Base-by-base conservation (phyloP, 1,140 invertebrate species). In the Aricia agestis region DNA sequence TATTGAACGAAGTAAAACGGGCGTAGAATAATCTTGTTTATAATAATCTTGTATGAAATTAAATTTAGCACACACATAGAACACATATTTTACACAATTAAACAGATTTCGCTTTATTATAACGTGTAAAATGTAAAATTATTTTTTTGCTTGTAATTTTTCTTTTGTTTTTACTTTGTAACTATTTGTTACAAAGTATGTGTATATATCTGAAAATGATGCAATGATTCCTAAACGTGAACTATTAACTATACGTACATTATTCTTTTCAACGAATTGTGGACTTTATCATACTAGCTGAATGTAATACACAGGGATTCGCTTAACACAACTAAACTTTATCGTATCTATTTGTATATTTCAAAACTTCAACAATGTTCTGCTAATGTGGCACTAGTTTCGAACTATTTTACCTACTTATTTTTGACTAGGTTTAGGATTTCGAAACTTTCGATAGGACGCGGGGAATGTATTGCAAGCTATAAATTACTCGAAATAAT, bases 391-490 rank as follows among this genome's bases (percentile, higher is more conserved):
- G 59, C 59, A 63, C 59, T 63, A 63, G 6, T 63, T 19, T 63
- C 18, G 19, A 63, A 63, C 59, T 63, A 63, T 63, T 63, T 63
- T 63, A 19, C 31, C 59, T 63, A 63, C 59, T 63, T 63, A 63
- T 19, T 63, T 63, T 25, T 63, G 59, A 63, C 59, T 63, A 63
- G 59, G 17, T 63, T 63, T 63, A 63, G 59, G 59, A 63, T 63
- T 19, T 63, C 19, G 7, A 63, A 63, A 63, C 2, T 63, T 25
- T 59, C 18, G 7, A 6, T 11, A 63, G 59, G 59, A 63, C 19
- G 19, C 18, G 59, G 59, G 59, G 59, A 63, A 63, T 63, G 59
- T 63, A 63, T 63, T 25, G 59, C 18, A 63, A 63, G 59, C 59
- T 18, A 52, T 52, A 52, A 52, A 52, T 52, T 52, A 52, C 13